Base-by-base conservation (phyloP, 1,140 invertebrate genomes). In the Saxidomus purpurata region DNA sequence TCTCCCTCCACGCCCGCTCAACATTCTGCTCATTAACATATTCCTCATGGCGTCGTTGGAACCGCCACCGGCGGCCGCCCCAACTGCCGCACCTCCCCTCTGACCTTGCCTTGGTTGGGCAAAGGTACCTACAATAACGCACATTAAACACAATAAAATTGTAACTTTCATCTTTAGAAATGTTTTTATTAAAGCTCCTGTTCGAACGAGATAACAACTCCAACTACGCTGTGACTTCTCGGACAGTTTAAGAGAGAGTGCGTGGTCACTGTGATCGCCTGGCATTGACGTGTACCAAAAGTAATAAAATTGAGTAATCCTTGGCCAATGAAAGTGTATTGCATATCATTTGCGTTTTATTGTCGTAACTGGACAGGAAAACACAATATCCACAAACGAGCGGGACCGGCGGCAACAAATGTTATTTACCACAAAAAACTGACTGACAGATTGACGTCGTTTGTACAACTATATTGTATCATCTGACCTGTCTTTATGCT, bases 1-100 rank as follows among this genome's bases (percentile, higher is more conserved):
- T 17, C 22, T n/a, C 71, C 71, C 15, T n/a, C 71, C 17, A 38
- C 17, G 11, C 40, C 59, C n/a, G 59, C 43, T 40, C 71, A 76
- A 25, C 71, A 76, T 76, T 15, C 71, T 19, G 71, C 40, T 76
- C 71, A 76, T 47, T n/a, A 76, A 19, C 71, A 76, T 76, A n/a
- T 19, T n/a, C 49, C 71, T 76, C 25, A 43, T 43, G 19, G 71
- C 71, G n/a, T 76, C 71, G 2, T 38, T 47, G 4, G 38, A 43
- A 3, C 69, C 69, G n/a, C 71, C 71, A n/a, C 38, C 40, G 22
- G 38, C 13, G 15, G 71, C 38, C 1, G 71, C 71, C 6, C 2
- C n/a, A 40, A 40, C 38, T 1, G 71, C 38, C 1, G 38, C 40
- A 47, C 71, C 40, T 6, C 71, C 40, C 4, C 13, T 34, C 52